Percentiles rank a stretch among this genome's conserved stretches.
Evolutionary conservation across 2,113 vertebrate genomes (phyloP).

Genomic region (Salvator merianae): DNA sequence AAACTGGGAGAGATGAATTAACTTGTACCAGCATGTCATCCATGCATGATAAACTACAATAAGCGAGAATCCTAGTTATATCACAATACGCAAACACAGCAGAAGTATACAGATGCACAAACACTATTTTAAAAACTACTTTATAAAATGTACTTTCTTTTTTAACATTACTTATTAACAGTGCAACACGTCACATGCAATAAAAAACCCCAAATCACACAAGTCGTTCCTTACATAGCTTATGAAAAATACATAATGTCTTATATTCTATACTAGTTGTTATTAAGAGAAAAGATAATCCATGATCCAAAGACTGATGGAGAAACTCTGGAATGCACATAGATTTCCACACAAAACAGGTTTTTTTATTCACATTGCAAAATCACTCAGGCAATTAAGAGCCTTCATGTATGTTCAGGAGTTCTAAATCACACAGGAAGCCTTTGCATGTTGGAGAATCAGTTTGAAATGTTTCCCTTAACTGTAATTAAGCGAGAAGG

Average conservation of each 20-base stretch:
- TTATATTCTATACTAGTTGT: too few species aligned
- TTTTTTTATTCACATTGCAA: neutral
- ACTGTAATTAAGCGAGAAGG: too few species aligned
- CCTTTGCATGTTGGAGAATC: too few species aligned
- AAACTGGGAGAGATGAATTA: neutral
- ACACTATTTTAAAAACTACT: slow-evolving; percentile 51
- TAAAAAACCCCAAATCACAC: slow-evolving; percentile 52
- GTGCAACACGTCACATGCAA: slow-evolving; percentile 55
- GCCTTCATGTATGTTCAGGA: neutral
- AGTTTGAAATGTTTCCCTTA: too few species aligned
- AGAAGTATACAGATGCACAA: slow-evolving; percentile 43
- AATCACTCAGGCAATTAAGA: neutral
- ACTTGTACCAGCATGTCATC: too few species aligned
- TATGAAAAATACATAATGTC: slow-evolving; percentile 66
- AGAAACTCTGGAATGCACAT: neutral
- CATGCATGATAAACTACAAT: too few species aligned
- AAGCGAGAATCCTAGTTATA: neutral
- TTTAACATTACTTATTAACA: slow-evolving; percentile 64
- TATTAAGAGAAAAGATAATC: neutral
- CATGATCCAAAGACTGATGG: neutral
- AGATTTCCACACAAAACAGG: neutral
- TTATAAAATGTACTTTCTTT: slow-evolving; percentile 71
- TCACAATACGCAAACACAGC: neutral
- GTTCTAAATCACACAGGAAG: neutral
- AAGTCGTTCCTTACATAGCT: slow-evolving; percentile 58